Evolutionary conservation across 2,888 invertebrate genomes (phyloP), one percentile per base, ranked within the genome.

Genomic region (Yponomeuta evonymella): DNA sequence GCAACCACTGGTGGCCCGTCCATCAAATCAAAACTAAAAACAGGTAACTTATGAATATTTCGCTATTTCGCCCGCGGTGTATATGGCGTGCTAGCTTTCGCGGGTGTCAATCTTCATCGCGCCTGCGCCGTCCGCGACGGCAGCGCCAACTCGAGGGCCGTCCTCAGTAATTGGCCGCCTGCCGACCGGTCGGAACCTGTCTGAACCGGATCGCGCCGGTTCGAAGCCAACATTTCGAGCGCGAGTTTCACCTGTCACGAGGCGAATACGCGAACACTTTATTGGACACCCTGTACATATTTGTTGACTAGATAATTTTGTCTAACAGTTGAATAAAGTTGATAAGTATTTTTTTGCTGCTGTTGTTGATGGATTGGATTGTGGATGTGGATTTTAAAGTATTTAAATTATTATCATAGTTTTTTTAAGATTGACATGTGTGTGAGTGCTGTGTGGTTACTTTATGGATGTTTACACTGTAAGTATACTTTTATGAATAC

Each of bases 121-220:
- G 88, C 90, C 88, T 87, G 91, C 90, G 91, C 86, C 73, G 73
- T 58, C 85, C 73, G 69, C 66, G 71, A 73, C 73, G 80, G 79
- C 78, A 78, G 78, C 79, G 84, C 81, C 81, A 83, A 83, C 80
- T 86, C 78, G 83, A 82, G 80, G 82, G 82, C 79, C 76, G 80
- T 79, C 82, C 78, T 84, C 80, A 90, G 91, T 90, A 88, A 90
- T 90, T 89, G 90, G 90, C 89, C 86, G 85, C 73, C 76, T 81
- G 83, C 80, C 82, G 84, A 77, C 79, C 79, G 78, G 81, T 67
- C 43, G 66, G 63, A 72, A 73, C 73, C 70, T 72, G 65, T 76
- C 71, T 72, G 75, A 76, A 81, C 83, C 79, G 75, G 75, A 75
- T 75, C 69, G 51, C 66, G 72, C 75, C 77, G 76, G 76, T 76